Conservation (phyloP, 2,888 invertebrate species). For the Nowickia ferox region DNA sequence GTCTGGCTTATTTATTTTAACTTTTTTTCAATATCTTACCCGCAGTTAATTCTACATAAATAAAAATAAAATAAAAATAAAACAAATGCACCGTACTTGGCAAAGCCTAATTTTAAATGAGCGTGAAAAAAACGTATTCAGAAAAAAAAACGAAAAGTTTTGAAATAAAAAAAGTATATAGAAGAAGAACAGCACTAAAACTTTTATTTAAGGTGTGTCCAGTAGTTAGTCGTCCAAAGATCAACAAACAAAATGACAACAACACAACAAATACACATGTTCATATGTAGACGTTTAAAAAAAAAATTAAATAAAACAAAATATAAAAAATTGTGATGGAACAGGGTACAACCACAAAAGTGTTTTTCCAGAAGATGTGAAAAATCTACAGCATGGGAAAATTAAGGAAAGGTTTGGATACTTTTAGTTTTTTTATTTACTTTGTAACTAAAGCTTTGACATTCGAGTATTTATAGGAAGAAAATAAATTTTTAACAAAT, state of each 20-base stretch:
- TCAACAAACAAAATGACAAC: conserved; percentile 40
- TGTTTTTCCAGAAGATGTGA: neutral
- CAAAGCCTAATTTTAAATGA: conserved; percentile 56
- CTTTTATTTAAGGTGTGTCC: conserved; percentile 59
- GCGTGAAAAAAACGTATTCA: neutral
- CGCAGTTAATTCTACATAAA: conserved; percentile 27
- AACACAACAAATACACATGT: conserved; percentile 42
- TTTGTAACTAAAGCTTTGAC: no score
- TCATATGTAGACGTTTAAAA: conserved; percentile 33
- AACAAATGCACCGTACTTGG: conserved; percentile 7
- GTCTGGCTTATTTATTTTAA: conserved; percentile 1
- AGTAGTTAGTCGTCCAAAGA: conserved; percentile 37
- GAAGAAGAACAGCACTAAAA: conserved; percentile 30
- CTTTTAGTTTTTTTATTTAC: no score
- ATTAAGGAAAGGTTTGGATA: no score
- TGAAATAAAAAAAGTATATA: conserved; percentile 26
- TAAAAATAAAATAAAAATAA: neutral
- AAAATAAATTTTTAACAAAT: no score
- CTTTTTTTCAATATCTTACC: neutral
- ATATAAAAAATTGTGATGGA: neutral
- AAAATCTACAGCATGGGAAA: no score
- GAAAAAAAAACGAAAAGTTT: neutral
- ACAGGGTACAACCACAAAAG: conserved; percentile 1
- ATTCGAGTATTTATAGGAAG: no score
- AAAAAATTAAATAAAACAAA: neutral